Evolutionary conservation across 2,113 vertebrate species (phyloP), one percentile per base, ranked within the genome.

Genomic region (Alosa alosa): DNA sequence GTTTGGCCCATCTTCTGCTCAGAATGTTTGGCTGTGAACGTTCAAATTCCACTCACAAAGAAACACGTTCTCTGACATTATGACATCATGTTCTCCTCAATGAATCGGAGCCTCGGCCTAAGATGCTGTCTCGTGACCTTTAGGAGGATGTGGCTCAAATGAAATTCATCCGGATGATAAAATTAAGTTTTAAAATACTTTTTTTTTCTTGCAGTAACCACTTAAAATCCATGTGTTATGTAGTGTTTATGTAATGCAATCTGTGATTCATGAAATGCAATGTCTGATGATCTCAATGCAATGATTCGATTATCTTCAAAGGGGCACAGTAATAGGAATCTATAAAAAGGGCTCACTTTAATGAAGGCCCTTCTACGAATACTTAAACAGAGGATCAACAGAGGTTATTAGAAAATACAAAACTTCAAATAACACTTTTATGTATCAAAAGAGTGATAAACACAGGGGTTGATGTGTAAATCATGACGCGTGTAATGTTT

Each of bases 1-100:
- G 31, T 78, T 78, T 78, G 72, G 72, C 72, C 72, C 72, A 39
- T 78, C 72, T 13, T 78, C 72, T 39, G 72, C 31, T 2, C 72
- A 78, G 72, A 78, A 78, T 78, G 36, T 78, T 78, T 78, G 72
- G 72, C 72, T 78, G 72, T 78, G 72, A 78, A 78, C 5, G 36
- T 9, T 78, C 72, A 78, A 39, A 78, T 78, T 78, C 72, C 72
- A 78, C 9, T 78, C 72, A 31, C 72, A 39, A 39, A 39, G 36
- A 31, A 78, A 39, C 72, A 78, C 72, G 20, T 22, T 78, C 72
- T 78, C 31, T 39, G 31, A 78, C 36, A 78, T 36, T 78, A 39
- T 78, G 39, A 78, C 72, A 78, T 78, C 72, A 78, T 39, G 72
- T 39, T 78, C 36, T 39, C 20, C 72, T 78, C 31, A 78, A 39